These are phyloP conservation scores for Dysmachus trigonus DNA, from an alignment of 2,888 invertebrate genomes.

Conservation along the genomic window DNA sequence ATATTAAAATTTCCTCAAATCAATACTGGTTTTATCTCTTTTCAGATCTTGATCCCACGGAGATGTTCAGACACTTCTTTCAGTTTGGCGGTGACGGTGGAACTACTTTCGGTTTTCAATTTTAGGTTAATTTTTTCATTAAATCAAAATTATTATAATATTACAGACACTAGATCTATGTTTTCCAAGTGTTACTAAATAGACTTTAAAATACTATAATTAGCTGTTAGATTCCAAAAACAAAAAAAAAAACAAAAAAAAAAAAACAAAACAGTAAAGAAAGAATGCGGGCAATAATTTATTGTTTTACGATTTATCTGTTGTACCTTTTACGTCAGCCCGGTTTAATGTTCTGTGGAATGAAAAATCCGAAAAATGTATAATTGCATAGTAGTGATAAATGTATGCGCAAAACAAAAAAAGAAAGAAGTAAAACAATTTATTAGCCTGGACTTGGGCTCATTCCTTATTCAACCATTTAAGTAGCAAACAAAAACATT, in stretches of 20 bases:
- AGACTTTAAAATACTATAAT: neutral
- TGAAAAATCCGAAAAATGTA: neutral
- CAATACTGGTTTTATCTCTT: slow-evolving; percentile 53
- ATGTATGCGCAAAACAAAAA: neutral
- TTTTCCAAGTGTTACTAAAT: neutral
- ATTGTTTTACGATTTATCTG: neutral
- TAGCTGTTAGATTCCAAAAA: neutral
- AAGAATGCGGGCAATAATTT: neutral
- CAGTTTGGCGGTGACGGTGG: slow-evolving; percentile 68
- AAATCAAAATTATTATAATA: neutral
- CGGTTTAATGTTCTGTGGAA: neutral
- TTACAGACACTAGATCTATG: neutral
- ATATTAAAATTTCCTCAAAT: too few species aligned
- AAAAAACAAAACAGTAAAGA: neutral
- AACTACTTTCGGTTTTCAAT: slow-evolving; percentile 62
- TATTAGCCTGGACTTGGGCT: neutral
- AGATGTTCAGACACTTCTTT: slow-evolving; percentile 87
- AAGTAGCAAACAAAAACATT: neutral
- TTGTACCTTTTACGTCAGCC: neutral
- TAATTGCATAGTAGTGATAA: neutral
- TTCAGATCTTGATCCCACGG: slow-evolving; percentile 82
- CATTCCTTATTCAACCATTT: neutral
- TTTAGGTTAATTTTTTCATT: slow-evolving; percentile 48
- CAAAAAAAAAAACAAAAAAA: neutral
- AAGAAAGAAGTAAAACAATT: neutral